Evolutionary conservation across 2,113 vertebrate species (phyloP).

Genomic region (Chaenogobius annularis): DNA sequence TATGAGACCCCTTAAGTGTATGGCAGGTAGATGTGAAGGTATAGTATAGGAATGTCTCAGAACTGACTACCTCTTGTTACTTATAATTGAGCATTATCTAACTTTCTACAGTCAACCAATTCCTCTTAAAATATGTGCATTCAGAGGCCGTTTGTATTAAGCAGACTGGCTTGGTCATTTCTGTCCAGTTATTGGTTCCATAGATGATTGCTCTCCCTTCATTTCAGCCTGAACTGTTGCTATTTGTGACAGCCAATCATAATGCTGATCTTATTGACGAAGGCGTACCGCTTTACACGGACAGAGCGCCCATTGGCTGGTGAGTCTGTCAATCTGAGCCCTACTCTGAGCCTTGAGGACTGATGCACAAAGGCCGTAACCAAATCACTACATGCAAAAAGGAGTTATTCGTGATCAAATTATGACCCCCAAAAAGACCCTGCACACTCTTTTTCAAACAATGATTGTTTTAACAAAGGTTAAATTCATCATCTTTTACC

Average conservation of each 20-base stretch:
- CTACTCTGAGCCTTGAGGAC: constrained; percentile 4
- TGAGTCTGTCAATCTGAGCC: neutral
- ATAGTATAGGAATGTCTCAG: constrained; percentile 34
- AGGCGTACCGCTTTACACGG: constrained; percentile 48
- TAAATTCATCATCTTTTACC: too few species aligned
- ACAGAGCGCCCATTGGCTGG: constrained; percentile 64
- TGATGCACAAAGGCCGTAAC: neutral
- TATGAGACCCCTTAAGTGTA: constrained; percentile 28
- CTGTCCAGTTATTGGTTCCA: neutral
- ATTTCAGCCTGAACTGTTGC: neutral
- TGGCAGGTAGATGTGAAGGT: constrained; percentile 26
- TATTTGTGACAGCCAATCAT: constrained; percentile 56
- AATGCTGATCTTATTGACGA: neutral
- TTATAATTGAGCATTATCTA: neutral
- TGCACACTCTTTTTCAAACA: neutral
- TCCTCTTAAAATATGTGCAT: neutral
- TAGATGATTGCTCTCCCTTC: neutral
- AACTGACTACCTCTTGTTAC: neutral
- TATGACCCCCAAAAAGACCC: neutral
- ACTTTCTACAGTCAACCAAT: neutral
- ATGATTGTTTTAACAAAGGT: too few species aligned
- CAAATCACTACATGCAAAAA: neutral
- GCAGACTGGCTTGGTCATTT: neutral
- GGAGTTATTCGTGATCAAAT: neutral
- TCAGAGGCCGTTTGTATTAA: neutral